phyloP scores from a whole-genome alignment of 2,113 vertebrate genomes.

The Sander lucioperca region DNA sequence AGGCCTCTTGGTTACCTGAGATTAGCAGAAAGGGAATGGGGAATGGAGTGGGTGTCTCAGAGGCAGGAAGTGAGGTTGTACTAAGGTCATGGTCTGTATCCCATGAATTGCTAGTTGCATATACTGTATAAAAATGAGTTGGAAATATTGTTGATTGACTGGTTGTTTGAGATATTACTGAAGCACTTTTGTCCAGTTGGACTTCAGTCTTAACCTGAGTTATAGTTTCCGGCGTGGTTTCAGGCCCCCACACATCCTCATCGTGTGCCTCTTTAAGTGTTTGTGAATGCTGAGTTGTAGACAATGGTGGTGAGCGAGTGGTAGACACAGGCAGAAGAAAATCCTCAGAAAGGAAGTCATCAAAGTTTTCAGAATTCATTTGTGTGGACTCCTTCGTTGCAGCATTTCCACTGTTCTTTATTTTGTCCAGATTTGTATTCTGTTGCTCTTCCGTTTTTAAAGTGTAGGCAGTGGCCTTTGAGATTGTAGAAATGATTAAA shows the following conservation, averaged over 20 bases:
- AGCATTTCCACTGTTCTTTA: background rate
- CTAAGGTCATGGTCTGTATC: constrained; percentile 42
- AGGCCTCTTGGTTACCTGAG: constrained; percentile 68
- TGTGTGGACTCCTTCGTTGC: background rate
- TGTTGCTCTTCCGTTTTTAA: background rate
- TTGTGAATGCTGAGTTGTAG: constrained; percentile 46
- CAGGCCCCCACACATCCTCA: constrained; percentile 28
- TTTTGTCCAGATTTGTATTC: background rate
- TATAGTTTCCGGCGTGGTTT: constrained; percentile 7
- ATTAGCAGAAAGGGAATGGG: constrained; percentile 14
- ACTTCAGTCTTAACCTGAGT: constrained; percentile 46
- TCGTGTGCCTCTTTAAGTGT: constrained; percentile 7
- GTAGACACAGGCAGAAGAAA: constrained; percentile 69
- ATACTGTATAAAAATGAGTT: background rate
- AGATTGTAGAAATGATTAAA: background rate
- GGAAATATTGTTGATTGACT: constrained; percentile 13
- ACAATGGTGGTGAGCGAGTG: constrained; percentile 36
- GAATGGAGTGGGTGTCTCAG: constrained; percentile 38
- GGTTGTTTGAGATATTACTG: constrained; percentile 44
- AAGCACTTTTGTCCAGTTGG: constrained; percentile 18
- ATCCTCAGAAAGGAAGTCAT: constrained; percentile 62
- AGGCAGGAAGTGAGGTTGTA: constrained; percentile 41
- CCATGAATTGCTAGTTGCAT: constrained; percentile 11
- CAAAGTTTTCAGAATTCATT: constrained; percentile 27
- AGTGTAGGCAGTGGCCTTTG: constrained; percentile 6